Evolutionary conservation across 64 coral and sea anemone genomes (phyloP), one percentile per base, ranked within the genome.

Genomic region (Stylophora pistillata): DNA sequence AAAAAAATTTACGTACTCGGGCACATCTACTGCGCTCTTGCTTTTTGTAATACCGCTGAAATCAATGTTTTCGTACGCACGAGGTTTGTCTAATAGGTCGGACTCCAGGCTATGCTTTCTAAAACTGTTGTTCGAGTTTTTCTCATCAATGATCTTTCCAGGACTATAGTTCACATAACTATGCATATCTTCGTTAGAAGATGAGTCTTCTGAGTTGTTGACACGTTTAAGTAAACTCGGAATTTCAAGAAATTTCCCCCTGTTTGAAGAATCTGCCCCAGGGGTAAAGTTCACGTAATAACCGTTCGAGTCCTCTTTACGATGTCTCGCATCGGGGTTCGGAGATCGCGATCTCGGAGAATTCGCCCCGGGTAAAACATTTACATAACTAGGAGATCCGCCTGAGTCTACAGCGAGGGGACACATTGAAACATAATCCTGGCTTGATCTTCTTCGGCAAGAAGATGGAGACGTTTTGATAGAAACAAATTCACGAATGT

Each of bases 1-100:
- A 57, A 55, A 30, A 78, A 96, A 93, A 68, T 96, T 93, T 53
- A 96, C 89, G 62, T 96, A 96, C 64, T 93, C 88, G 9, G 81
- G 81, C 27, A 34, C 62, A 28, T 90, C 87, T 20, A 72, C 79
- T 20, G 74, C 64, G 54, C 76, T 96, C 29, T 10, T 34, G 7
- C 63, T 66, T 80, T 86, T 96, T 30, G 72, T 54, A 4, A 89
- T 86, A 55, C 82, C 82, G 63, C 65, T 79, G 41, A 86, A 64
- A 56, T 92, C 81, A 17, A 96, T 60, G 60, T 97, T 97, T 15
- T 90, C 82, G 33, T 97, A 97, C 11, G 75, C 53, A 56, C 89
- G 95, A 14, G 57, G 37, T 58, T 73, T 37, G 10, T 83, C 17
- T 27, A 73, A 59, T 61, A 72, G 55, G 52, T 58, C 26, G 13